Evolutionary conservation across 2,888 invertebrate genomes (phyloP).

Genomic region (Augochlorella aurata): DNA sequence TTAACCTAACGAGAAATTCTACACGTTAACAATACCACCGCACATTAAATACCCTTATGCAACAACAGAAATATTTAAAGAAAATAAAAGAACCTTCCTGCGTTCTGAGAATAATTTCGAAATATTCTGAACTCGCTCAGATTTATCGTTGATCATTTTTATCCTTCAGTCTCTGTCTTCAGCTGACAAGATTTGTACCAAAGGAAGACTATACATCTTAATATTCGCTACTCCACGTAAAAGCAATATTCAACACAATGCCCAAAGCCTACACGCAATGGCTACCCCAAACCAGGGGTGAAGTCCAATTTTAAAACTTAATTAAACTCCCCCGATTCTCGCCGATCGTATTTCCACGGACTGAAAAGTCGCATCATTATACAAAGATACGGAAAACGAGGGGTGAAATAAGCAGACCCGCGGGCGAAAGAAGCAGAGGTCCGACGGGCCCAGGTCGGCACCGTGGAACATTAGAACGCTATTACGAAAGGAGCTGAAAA

Average conservation of each 20-base stretch:
- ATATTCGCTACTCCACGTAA: neutral
- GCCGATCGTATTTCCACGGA: slow-evolving; percentile 47
- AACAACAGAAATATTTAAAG: neutral
- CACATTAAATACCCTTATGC: neutral
- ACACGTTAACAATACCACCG: neutral
- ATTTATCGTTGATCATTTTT: neutral
- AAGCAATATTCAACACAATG: neutral
- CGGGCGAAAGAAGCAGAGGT: neutral
- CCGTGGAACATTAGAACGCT: slow-evolving; percentile 59
- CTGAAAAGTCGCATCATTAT: slow-evolving; percentile 55
- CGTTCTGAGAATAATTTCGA: neutral
- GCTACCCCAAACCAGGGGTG: neutral
- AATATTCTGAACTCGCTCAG: neutral
- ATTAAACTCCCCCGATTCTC: slow-evolving; percentile 40
- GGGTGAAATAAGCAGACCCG: slow-evolving; percentile 8
- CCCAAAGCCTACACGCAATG: slow-evolving; percentile 18
- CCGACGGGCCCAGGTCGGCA: slow-evolving; percentile 35
- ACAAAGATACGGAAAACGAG: slow-evolving; percentile 24
- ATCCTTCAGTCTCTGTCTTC: neutral
- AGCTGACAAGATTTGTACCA: neutral
- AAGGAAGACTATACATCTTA: neutral
- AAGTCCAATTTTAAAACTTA: slow-evolving; percentile 39
- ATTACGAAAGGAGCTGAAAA: slow-evolving; percentile 53
- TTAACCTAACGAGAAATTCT: neutral
- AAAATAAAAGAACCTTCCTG: neutral